Evolutionary conservation across 2,113 vertebrate genomes (phyloP).

Genomic region (Addax nasomaculatus): DNA sequence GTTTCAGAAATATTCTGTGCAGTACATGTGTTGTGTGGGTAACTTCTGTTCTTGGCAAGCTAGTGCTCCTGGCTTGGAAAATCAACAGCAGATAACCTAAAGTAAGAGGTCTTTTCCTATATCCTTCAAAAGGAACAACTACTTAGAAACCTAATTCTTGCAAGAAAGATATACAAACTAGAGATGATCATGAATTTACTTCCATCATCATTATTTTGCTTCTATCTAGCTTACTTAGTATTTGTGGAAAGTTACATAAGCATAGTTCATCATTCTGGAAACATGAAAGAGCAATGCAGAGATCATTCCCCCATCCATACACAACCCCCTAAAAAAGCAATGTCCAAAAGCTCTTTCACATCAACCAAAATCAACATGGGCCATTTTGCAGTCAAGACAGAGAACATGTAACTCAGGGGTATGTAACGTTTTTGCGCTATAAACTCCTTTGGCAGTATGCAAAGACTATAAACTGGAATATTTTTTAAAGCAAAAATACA

Average conservation of each 20-base stretch:
- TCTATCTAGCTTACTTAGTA: background rate
- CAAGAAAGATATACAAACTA: background rate
- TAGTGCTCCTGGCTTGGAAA: slow-evolving; percentile 43
- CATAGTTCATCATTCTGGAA: background rate
- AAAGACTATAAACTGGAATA: background rate
- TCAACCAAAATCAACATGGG: background rate
- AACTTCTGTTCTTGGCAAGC: slow-evolving; percentile 49
- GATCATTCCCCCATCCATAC: background rate
- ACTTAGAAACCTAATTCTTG: slow-evolving; percentile 16
- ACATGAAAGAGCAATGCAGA: background rate
- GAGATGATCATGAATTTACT: background rate
- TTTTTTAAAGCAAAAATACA: background rate
- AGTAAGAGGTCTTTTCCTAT: slow-evolving; percentile 17
- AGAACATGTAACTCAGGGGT: background rate
- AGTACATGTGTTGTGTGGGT: slow-evolving; percentile 2
- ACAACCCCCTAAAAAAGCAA: background rate
- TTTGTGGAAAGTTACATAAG: background rate
- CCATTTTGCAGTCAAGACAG: background rate
- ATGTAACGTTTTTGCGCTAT: background rate
- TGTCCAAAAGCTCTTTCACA: background rate
- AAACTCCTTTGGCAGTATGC: background rate
- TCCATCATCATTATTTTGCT: background rate
- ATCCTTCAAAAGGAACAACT: slow-evolving; percentile 27
- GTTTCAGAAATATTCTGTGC: slow-evolving; percentile 35
- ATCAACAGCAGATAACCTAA: slow-evolving; percentile 40